Evolutionary conservation across 2,888 invertebrate species (phyloP), one percentile per base, ranked within the genome.

Genomic region (Lasioglossum pauxillum): DNA sequence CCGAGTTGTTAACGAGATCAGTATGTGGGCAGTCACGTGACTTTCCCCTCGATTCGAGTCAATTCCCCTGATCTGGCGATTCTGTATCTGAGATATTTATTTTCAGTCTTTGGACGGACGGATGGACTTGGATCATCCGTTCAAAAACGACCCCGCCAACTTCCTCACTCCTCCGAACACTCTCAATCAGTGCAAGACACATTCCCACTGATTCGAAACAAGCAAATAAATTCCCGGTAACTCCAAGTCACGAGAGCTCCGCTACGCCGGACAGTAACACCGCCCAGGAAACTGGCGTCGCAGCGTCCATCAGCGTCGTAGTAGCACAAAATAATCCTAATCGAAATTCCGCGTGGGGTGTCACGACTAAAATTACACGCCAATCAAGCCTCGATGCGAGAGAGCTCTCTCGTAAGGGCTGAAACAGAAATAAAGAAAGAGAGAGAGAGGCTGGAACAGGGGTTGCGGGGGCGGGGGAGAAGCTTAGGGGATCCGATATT

Each of bases 401-500:
- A 27, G 49, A 27, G 1, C 31, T 16, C 5, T 16, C 12, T 23
- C 27, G 49, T 49, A n/a, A 16, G n/a, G 19, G n/a, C n/a, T 41
- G 27, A 8, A 31, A 35, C 35, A 35, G 8, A 35, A 31, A 41
- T 14, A 27, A 14, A 16, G 19, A 31, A 7, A 38, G 31, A 38
- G 31, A 38, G 31, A 38, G 31, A 69, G 12, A 12, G 16, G 27
- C 14, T 4, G 53, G n/a, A 57, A 4, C 10, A n/a, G 53, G 10
- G n/a, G 10, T 4, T 31, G 49, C 1, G 60, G 27, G 27, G 27
- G 27, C 5, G 60, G 14, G 27, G 0, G 60, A 60, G 60, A 35
- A 27, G 27, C 14, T 5, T 4, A 16, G 35, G 10, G 27, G 60
- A 85, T 85, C 44, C 64, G 85, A 80, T 84, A 80, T 78, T 69